phyloP scores from a whole-genome alignment of 2,797 vertebrate species.

The Chaetodon trifasciatus region DNA sequence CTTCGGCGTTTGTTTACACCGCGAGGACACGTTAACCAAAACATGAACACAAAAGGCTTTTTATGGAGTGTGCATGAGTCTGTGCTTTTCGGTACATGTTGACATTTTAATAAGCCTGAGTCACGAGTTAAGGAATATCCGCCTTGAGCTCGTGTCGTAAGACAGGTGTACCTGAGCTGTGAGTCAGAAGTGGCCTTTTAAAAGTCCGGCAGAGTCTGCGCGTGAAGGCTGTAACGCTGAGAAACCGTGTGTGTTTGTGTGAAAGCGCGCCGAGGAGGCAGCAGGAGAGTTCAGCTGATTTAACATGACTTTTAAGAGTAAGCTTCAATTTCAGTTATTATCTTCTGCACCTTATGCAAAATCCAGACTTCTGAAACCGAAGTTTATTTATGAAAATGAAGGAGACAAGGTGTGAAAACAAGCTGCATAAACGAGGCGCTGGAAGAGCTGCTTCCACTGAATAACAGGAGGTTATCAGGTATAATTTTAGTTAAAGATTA shows the following conservation, averaged over 20 bases:
- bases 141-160: not conserved
- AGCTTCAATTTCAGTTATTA: not conserved
- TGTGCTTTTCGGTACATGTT: not conserved
- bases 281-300: not conserved
- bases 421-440: not conserved
- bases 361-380: not conserved
- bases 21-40: too few species aligned
- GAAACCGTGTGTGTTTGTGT: not conserved
- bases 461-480: not conserved
- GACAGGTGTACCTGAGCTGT: not conserved
- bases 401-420: not conserved
- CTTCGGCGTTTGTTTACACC: not conserved
- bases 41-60: not conserved
- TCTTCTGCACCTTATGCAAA: not conserved
- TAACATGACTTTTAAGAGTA: not conserved
- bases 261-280: not conserved
- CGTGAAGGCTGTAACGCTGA: not conserved
- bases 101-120: not conserved
- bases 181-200: not conserved
- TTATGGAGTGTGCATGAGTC: not conserved
- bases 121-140: slow-evolving; percentile 7
- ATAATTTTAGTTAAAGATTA: not conserved
- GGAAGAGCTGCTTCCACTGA: not conserved
- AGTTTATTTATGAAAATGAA: not conserved
- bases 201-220: accelerated